Conservation (phyloP, 2,888 invertebrate genomes). For the Adelphocoris suturalis region DNA sequence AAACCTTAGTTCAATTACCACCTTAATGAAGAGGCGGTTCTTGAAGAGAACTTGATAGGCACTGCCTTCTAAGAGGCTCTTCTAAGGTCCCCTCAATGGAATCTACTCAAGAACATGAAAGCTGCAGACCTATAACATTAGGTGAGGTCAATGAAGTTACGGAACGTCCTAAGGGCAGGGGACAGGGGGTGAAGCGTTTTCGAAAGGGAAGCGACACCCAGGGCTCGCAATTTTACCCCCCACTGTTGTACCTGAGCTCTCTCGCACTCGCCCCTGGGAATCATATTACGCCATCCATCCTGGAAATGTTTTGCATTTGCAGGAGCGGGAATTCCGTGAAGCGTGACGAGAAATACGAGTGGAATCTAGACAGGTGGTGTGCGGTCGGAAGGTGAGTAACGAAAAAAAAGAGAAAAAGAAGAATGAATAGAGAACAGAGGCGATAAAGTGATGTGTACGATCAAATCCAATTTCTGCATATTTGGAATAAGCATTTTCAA, state of each 20-base stretch:
- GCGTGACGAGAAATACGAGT: constrained; percentile 13
- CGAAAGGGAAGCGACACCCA: constrained; percentile 41
- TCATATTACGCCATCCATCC: constrained; percentile 48
- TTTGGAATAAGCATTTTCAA: not conserved
- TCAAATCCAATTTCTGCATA: not conserved
- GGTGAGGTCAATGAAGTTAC: constrained; percentile 54
- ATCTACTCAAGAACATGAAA: constrained; percentile 54
- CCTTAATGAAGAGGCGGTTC: constrained; percentile 55
- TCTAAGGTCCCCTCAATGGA: constrained; percentile 52
- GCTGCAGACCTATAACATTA: constrained; percentile 51
- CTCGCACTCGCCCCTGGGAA: constrained; percentile 15
- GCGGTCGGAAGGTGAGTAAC: not conserved
- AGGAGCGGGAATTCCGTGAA: not conserved
- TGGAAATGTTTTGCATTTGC: constrained; percentile 30
- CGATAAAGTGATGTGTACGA: not conserved
- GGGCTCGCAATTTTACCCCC: constrained; percentile 29
- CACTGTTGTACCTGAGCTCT: constrained; percentile 32
- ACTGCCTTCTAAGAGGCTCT: constrained; percentile 47
- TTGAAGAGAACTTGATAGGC: constrained; percentile 51
- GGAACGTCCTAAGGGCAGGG: not conserved
- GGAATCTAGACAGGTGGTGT: constrained; percentile 16
- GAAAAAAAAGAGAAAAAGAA: not conserved
- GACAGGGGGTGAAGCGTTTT: constrained; percentile 28
- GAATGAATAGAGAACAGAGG: not conserved
- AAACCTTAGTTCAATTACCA: constrained; percentile 62